These are phyloP conservation scores for Salvelinus sp. DNA, from an alignment of 2,113 vertebrate species.

Conservation along the genomic window DNA sequence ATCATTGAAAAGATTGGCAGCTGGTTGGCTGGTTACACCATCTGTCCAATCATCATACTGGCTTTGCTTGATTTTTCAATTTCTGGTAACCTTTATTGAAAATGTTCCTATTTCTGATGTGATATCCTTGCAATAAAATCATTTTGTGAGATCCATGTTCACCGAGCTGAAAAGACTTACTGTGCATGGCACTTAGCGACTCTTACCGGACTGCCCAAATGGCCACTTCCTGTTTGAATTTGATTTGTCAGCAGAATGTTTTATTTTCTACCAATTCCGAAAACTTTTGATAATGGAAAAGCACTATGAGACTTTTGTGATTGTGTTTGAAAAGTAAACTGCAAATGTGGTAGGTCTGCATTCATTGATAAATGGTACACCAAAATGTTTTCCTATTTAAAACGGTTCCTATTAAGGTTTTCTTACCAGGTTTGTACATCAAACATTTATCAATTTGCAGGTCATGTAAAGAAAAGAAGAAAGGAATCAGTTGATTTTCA, in stretches of 20 bases:
- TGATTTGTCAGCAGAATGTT: not conserved
- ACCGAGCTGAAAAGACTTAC: not conserved
- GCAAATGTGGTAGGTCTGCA: constrained; percentile 8
- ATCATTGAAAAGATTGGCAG: constrained; percentile 18
- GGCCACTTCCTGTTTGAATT: not conserved
- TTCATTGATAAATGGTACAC: constrained; percentile 1
- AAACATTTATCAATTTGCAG: not conserved
- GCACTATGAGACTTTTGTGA: constrained; percentile 22
- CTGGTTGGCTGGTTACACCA: constrained; percentile 69
- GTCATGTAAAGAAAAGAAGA: not conserved
- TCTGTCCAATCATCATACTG: constrained; percentile 22
- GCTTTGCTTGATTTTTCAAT: constrained; percentile 11
- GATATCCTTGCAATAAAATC: too few species aligned
- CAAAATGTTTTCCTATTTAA: too few species aligned
- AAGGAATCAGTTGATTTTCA: not conserved
- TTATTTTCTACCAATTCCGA: not conserved
- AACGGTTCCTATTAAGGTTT: not conserved
- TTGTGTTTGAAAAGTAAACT: constrained; percentile 23
- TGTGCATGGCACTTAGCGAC: not conserved
- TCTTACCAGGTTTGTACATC: not conserved
- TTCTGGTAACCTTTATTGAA: not conserved
- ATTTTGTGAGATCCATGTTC: too few species aligned
- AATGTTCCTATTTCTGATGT: not conserved
- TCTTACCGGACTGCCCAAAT: not conserved
- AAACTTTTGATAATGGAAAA: constrained; percentile 30